A percentile compares a stretch with the other conserved stretches of the same genome.
Conservation (phyloP, 2,797 vertebrate species). For the Rousettus madagascariensis region DNA sequence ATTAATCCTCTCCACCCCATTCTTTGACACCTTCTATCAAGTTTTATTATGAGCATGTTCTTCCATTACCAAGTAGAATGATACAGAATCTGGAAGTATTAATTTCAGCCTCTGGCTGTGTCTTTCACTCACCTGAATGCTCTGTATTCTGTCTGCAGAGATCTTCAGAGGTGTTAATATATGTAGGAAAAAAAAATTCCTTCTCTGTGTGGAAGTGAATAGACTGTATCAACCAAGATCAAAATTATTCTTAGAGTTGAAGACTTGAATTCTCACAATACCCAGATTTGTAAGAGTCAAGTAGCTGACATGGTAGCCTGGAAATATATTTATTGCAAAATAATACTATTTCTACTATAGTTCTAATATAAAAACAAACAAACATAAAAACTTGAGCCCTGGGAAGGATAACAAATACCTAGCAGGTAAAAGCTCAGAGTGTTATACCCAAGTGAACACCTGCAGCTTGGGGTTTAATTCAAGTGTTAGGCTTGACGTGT, state of each 20-base stretch:
- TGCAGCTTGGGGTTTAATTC: neutral
- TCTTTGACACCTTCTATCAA: neutral
- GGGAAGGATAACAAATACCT: neutral
- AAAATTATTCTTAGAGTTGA: neutral
- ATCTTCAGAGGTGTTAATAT: neutral
- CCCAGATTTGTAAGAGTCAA: neutral
- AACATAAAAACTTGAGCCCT: neutral
- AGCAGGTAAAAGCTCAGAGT: neutral
- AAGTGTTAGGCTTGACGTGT: neutral
- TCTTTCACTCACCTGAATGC: neutral
- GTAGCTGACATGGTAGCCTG: neutral
- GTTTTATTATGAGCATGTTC: neutral
- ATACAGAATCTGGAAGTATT: neutral
- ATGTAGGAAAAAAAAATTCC: neutral
- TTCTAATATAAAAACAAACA: neutral
- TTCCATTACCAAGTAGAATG: too few species aligned
- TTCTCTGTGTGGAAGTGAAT: neutral
- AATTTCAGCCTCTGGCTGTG: too few species aligned
- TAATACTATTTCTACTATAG: neutral
- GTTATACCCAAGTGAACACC: accelerated
- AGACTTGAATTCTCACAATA: neutral
- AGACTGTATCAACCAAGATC: accelerated
- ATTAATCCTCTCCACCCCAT: neutral
- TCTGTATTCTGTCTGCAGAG: neutral
- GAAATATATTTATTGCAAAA: neutral